A percentile compares a stretch with the other conserved stretches of the same genome.
These are phyloP conservation scores for Ephestia elutella DNA, from an alignment of 1,140 invertebrate species.

Conservation along the genomic window DNA sequence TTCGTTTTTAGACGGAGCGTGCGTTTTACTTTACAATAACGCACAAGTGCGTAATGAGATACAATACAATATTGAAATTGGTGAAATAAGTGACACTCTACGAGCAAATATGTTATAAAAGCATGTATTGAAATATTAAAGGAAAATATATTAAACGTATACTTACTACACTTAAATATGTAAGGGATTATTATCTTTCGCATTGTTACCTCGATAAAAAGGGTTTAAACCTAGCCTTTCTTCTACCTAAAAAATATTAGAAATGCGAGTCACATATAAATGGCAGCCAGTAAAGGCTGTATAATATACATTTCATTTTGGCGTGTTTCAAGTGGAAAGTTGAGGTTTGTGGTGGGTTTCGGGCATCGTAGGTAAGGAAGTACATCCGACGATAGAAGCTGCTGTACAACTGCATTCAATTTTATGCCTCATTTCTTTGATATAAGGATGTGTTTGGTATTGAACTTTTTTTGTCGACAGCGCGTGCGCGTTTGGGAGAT, in stretches of 20 bases:
- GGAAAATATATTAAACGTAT: too few species aligned
- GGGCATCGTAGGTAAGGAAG: not conserved
- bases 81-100: too few species aligned
- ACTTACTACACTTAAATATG: too few species aligned
- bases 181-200: not conserved
- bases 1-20: too few species aligned
- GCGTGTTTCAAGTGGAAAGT: not conserved
- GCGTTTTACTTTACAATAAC: too few species aligned
- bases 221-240: too few species aligned
- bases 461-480: not conserved
- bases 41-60: too few species aligned
- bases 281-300: not conserved
- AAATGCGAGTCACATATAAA: not conserved
- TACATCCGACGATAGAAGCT: not conserved
- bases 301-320: not conserved
- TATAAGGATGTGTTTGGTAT: not conserved
- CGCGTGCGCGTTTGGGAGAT: slow-evolving; percentile 16
- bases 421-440: not conserved
- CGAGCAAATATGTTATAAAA: too few species aligned
- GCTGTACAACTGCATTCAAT: not conserved
- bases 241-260: not conserved
- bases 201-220: not conserved
- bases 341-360: not conserved
- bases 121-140: too few species aligned
- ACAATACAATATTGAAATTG: too few species aligned